phyloP scores from a whole-genome alignment of 2,888 invertebrate species.

The Sisyra terminalis region DNA sequence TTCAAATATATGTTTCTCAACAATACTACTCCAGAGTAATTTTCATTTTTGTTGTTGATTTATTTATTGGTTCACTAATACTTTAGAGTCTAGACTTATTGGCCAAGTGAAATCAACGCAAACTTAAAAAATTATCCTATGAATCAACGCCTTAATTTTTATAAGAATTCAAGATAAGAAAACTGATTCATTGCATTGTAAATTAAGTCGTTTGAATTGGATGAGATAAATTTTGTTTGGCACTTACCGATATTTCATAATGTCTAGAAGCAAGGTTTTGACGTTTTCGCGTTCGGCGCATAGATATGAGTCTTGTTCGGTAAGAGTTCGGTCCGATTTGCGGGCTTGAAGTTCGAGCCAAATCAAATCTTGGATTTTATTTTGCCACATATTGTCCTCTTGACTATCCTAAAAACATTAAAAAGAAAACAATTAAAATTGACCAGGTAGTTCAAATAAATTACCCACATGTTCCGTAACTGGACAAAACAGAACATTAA shows the following conservation, averaged over 20 bases:
- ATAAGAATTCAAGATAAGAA: neutral
- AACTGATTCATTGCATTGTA: neutral
- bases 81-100: no score
- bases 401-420: constrained; percentile 46
- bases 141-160: no score
- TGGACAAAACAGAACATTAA: neutral
- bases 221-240: neutral
- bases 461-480: neutral
- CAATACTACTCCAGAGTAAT: no score
- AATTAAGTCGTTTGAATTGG: neutral
- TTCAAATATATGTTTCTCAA: no score
- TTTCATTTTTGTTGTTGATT: no score
- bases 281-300: constrained; percentile 57
- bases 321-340: constrained; percentile 55
- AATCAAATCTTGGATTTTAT: constrained; percentile 73
- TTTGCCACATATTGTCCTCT: constrained; percentile 79
- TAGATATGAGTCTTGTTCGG: constrained; percentile 63
- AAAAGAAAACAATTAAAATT: neutral
- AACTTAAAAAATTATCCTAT: no score
- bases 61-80: no score
- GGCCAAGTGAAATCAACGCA: no score
- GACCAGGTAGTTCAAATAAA: no score
- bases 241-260: constrained; percentile 53
- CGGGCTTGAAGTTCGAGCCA: constrained; percentile 84
- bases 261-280: constrained; percentile 50